These are phyloP conservation scores for Ophiodon elongatus DNA, from an alignment of 2,113 vertebrate genomes.

Conservation along the genomic window DNA sequence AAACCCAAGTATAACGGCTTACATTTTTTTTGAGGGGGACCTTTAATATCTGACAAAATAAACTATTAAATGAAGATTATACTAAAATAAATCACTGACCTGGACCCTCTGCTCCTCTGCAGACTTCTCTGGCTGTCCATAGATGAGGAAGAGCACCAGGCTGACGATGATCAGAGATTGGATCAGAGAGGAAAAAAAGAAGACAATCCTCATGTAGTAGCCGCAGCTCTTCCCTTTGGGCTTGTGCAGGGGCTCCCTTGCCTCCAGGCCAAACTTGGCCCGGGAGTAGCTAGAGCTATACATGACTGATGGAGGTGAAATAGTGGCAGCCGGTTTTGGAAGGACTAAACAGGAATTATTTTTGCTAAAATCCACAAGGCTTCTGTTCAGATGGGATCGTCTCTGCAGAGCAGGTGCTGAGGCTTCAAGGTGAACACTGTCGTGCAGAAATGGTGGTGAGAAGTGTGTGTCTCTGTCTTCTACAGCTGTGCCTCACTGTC, in stretches of 20 bases:
- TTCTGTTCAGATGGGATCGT: not conserved
- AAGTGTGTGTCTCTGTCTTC: not conserved
- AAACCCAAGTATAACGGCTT: not conserved
- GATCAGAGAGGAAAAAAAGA: constrained; percentile 93
- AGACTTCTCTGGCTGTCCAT: constrained; percentile 88
- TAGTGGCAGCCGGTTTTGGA: constrained; percentile 45
- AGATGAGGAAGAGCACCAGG: constrained; percentile 95
- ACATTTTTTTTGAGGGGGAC: not conserved
- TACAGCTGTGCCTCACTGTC: not conserved
- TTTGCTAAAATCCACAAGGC: constrained; percentile 12
- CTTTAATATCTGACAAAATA: not conserved
- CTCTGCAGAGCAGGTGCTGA: not conserved
- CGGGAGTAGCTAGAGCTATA: constrained; percentile 86
- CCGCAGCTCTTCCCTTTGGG: constrained; percentile 81
- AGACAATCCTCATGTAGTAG: constrained; percentile 91
- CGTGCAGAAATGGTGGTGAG: not conserved
- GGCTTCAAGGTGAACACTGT: not conserved
- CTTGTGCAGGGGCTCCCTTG: constrained; percentile 71
- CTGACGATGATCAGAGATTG: constrained; percentile 95
- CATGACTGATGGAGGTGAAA: constrained; percentile 78
- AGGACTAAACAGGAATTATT: constrained; percentile 15
- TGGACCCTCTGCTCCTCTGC: constrained; percentile 83
- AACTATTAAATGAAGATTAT: not conserved
- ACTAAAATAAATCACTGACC: constrained; percentile 57
- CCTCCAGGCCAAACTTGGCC: constrained; percentile 84